A percentile compares a stretch with the other conserved stretches of the same genome.
Evolutionary conservation across 2,113 vertebrate genomes (phyloP).

Genomic region (Proteles cristata): DNA sequence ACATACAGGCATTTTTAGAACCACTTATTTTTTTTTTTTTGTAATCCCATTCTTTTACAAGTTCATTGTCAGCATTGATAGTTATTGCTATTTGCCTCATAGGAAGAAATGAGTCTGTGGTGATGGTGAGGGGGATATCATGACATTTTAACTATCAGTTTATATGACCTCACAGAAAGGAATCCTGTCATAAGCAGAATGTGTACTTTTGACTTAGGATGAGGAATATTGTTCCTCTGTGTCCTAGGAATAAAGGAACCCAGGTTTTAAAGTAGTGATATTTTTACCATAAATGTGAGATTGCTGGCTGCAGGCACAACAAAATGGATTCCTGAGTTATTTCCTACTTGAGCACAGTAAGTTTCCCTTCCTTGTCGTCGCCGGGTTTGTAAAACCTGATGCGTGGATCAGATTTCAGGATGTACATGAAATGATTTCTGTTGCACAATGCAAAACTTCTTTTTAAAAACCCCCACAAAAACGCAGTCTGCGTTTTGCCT

Average conservation of each 20-base stretch:
- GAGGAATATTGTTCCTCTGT: conserved; percentile 9
- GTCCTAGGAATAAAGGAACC: not conserved
- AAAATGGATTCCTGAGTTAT: not conserved
- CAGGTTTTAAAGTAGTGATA: not conserved
- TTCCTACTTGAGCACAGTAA: not conserved
- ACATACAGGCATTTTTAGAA: not conserved
- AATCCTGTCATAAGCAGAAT: not conserved
- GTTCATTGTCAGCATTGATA: not conserved
- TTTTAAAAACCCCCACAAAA: not conserved
- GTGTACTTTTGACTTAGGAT: not conserved
- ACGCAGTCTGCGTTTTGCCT: not conserved
- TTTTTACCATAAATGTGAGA: not conserved
- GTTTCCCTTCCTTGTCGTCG: not conserved
- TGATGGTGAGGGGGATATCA: not conserved
- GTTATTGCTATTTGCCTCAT: not conserved
- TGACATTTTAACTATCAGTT: not conserved
- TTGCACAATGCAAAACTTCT: conserved; percentile 12
- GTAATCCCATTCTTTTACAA: not conserved
- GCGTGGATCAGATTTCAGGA: not conserved
- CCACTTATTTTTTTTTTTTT: not conserved
- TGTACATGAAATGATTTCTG: not conserved
- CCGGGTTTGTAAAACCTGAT: not conserved
- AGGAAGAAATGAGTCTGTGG: not conserved
- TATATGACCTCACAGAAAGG: not conserved
- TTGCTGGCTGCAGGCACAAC: not conserved